phyloP scores from a whole-genome alignment of 2,113 vertebrate genomes.

The Nymphicus hollandicus region DNA sequence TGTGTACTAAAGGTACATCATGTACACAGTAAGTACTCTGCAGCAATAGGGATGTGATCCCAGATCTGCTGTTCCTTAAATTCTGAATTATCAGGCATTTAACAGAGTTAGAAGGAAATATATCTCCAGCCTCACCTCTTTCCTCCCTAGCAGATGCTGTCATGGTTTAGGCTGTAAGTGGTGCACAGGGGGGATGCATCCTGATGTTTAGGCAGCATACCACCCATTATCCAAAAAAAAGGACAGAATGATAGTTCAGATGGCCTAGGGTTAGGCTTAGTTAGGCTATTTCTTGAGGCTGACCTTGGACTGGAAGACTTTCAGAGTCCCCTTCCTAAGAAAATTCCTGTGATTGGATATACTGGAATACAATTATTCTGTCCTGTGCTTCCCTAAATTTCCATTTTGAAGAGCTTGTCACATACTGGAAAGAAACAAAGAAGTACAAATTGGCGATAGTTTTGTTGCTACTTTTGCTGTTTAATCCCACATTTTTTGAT shows the following conservation, averaged over 20 bases:
- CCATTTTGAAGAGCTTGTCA: neutral
- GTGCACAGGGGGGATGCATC: neutral
- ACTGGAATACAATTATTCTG: accelerated
- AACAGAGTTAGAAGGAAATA: neutral
- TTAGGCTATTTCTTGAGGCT: neutral
- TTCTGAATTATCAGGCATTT: neutral
- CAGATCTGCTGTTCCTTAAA: neutral
- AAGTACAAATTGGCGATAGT: neutral
- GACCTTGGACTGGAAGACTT: neutral
- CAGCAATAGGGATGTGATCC: neutral
- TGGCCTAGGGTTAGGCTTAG: neutral
- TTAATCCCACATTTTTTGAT: neutral
- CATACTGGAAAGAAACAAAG: neutral
- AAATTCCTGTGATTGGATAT: neutral
- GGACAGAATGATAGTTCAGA: neutral
- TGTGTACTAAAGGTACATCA: neutral
- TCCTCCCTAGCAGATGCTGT: neutral
- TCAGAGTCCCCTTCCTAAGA: neutral
- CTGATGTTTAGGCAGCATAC: neutral
- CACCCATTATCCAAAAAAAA: neutral
- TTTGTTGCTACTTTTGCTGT: neutral
- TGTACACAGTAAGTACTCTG: neutral
- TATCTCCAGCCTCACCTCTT: neutral
- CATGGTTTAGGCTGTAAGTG: neutral
- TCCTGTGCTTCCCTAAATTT: neutral